Evolutionary conservation across 92 coral and sea anemone genomes (phyloP), one percentile per base, ranked within the genome.

Genomic region (Diadumene lineata): DNA sequence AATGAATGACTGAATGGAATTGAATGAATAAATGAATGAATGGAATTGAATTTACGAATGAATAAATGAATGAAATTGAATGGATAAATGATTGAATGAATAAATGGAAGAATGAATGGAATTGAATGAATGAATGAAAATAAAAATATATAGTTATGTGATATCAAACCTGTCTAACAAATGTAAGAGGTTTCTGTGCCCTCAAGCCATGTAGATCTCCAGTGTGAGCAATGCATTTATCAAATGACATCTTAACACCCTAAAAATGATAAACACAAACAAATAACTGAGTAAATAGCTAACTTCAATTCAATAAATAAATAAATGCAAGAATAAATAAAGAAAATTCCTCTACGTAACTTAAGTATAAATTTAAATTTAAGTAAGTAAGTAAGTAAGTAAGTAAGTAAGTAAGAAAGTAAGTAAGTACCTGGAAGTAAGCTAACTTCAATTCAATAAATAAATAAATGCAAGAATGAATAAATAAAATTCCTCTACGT

Each of bases 181-280:
- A 89, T 29, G 94, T 85, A 11, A 89, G 73, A 8, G 94, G 94
- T 18, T 51, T 70, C 46, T 51, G 81, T 76, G 82, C 93, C n/a
- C 86, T 84, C 73, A 91, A 78, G 50, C 90, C 86, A 33, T 91
- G 97, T 24, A 89, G 92, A 72, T 91, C 97, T 50, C 97, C 97
- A 84, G 65, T 34, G 38, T 84, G 84, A 46, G 27, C 69, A 27
- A 88, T 56, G 9, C 88, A 87, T 71, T 91, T 86, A 22, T 76
- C 44, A 68, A 91, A 91, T 30, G 97, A 92, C 68, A 87, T 91
- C n/a, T 50, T 57, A 8, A 43, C 83, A 22, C 97, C 97, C 97
- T 91, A 65, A 23, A 66, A 50, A 32, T 43, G 18, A 56, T 44
- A 61, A 74, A 11, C 9, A 68, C 25, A 1, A n/a, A 29, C n/a